Evolutionary conservation across 2,888 invertebrate species (phyloP).

Genomic region (Eucriotettix oculatus): DNA sequence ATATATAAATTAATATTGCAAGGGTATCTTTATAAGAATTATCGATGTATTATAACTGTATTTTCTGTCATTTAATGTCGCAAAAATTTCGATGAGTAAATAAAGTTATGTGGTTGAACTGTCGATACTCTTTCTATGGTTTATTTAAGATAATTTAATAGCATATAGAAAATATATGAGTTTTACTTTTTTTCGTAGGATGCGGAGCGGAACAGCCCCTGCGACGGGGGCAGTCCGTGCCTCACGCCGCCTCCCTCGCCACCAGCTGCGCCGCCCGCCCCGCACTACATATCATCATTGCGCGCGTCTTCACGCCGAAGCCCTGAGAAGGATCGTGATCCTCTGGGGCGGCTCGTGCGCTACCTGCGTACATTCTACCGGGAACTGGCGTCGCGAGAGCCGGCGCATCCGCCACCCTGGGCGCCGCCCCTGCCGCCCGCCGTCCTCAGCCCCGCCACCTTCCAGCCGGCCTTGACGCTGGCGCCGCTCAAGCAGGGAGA

Average conservation of each 20-base stretch:
- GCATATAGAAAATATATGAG: too few species aligned
- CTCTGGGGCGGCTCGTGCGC: constrained; percentile 22
- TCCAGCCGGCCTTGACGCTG: constrained; percentile 31
- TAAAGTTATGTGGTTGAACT: too few species aligned
- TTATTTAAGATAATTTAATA: too few species aligned
- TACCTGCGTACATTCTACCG: constrained; percentile 31
- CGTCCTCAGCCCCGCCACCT: constrained; percentile 31
- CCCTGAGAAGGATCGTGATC: constrained; percentile 15
- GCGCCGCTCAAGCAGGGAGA: constrained; percentile 18
- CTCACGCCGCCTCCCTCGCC: constrained; percentile 9
- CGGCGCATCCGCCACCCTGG: constrained; percentile 30
- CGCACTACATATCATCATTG: constrained; percentile 25
- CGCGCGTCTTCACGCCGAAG: constrained; percentile 22
- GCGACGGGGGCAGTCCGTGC: constrained; percentile 7
- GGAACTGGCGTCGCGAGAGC: constrained; percentile 30
- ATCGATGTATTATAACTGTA: too few species aligned
- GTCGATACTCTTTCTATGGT: too few species aligned
- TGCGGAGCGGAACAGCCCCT: neutral
- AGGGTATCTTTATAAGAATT: too few species aligned
- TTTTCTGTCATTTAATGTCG: too few species aligned
- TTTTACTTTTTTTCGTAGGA: too few species aligned
- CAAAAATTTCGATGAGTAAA: too few species aligned
- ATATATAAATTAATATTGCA: too few species aligned
- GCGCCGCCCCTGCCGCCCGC: constrained; percentile 30
- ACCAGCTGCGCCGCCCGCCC: constrained; percentile 21